Evolutionary conservation across 2,113 vertebrate species (phyloP), one percentile per base, ranked within the genome.

Genomic region (Harpagus bidentatus): DNA sequence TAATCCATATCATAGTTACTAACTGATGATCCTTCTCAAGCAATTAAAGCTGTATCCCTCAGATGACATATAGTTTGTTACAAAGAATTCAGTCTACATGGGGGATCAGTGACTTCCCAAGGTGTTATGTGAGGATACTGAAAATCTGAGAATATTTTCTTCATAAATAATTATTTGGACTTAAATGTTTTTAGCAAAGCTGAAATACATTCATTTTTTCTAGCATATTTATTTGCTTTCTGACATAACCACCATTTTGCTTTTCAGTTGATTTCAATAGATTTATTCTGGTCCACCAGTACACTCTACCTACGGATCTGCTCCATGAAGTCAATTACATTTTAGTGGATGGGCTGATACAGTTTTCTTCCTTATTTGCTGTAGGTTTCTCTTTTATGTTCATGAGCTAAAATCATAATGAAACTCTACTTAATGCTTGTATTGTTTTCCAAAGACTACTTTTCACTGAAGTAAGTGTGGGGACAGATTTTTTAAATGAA

Each of bases 371-470:
- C 84, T 93, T 93, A 91, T 92, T 95, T 97, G 82, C 83, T 77
- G n/a, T 66, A 79, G 79, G 58, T 63, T 92, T 59, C 69, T 83
- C 79, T 93, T 86, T 71, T 55, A n/a, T 65, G 47, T 73, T 91
- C 77, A 55, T 15, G 78, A 94, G 50, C 87, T 93, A 90, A 91
- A 96, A 95, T 91, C 91, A 93, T 93, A 97, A 94, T 88, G 88
- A 97, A 98, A 95, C 55, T 95, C 80, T 96, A 86, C 87, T 96
- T 97, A 98, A 96, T 78, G 79, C 38, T 96, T 59, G 56, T 40
- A 69, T 97, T 97, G 65, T 95, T 97, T 96, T 83, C 86, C 50
- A 91, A 95, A 93, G 95, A 38, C 85, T 81, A 96, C 92, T 97
- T 98, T 97, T 97, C 29, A 82, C 83, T 55, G 63, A 93, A 95